These are phyloP conservation scores for Halictus quadricinctus DNA, from an alignment of 2,888 invertebrate genomes.

Conservation along the genomic window DNA sequence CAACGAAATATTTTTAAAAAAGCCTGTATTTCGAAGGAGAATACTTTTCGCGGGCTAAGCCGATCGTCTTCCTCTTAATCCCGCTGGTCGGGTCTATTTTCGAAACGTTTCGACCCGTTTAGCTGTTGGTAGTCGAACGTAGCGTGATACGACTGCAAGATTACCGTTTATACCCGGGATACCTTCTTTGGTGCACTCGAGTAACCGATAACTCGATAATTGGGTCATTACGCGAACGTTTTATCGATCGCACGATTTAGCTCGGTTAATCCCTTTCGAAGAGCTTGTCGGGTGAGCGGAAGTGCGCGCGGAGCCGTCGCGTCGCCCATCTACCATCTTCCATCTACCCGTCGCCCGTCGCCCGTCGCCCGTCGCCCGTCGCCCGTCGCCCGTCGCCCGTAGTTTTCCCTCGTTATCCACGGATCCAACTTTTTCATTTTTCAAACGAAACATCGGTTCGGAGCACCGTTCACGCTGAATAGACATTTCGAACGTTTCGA, in stretches of 20 bases:
- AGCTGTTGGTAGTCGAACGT: neutral
- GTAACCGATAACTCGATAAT: conserved; percentile 65
- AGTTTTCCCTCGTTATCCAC: neutral
- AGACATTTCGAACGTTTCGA: neutral
- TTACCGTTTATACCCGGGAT: conserved; percentile 10
- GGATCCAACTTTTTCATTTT: neutral
- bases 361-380: neutral
- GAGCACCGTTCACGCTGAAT: neutral
- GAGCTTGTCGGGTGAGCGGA: conserved; percentile 32
- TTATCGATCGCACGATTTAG: conserved; percentile 65
- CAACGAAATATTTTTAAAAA: neutral
- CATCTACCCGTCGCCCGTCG: neutral
- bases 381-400: neutral
- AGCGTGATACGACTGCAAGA: neutral
- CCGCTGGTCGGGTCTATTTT: neutral
- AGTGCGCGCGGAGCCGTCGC: neutral
- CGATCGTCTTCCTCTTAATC: neutral
- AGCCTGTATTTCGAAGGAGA: neutral
- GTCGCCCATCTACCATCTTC: neutral
- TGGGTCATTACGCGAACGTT: conserved; percentile 63
- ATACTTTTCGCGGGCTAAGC: neutral
- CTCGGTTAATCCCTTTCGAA: conserved; percentile 53
- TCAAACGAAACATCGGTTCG: neutral
- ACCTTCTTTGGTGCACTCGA: conserved; percentile 20
- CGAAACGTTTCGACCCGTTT: neutral